Conservation (phyloP, 1,140 invertebrate genomes). For the Sinonovacula constricta region DNA sequence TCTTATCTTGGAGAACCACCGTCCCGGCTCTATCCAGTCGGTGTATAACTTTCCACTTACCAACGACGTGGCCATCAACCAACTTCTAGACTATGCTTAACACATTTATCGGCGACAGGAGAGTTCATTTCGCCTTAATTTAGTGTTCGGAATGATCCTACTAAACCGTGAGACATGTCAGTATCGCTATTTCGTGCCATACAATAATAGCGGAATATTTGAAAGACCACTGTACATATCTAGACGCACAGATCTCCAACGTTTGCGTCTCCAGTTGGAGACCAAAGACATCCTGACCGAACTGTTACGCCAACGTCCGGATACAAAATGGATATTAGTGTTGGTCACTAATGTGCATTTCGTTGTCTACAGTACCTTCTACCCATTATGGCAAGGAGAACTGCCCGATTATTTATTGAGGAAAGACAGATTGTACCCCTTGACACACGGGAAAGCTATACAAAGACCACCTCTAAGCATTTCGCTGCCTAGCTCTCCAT, state of each 20-base stretch:
- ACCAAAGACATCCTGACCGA: conserved; percentile 5
- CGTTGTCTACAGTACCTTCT: conserved; percentile 19
- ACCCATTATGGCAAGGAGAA: conserved; percentile 13
- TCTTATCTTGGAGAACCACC: conserved; percentile 15
- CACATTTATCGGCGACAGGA: too few species aligned
- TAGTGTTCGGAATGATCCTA: too few species aligned
- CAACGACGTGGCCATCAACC: too few species aligned
- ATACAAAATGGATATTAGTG: conserved; percentile 31
- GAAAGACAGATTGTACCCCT: conserved; percentile 23
- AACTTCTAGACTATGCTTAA: too few species aligned
- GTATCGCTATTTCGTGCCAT: conserved; percentile 9
- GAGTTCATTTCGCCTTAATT: too few species aligned
- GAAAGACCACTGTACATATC: conserved; percentile 17
- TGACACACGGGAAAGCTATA: not conserved
- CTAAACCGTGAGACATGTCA: not conserved
- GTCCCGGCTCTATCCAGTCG: not conserved
- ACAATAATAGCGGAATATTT: conserved; percentile 30
- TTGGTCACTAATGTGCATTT: conserved; percentile 31
- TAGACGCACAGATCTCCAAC: conserved; percentile 6
- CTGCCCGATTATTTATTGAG: conserved; percentile 11
- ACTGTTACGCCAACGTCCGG: not conserved
- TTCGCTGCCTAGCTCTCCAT: not conserved
- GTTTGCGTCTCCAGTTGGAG: not conserved
- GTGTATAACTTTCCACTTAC: conserved; percentile 10
- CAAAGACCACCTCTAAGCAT: not conserved